phyloP scores from a whole-genome alignment of 2,113 vertebrate species.

The Forbesichthys papilliferus region DNA sequence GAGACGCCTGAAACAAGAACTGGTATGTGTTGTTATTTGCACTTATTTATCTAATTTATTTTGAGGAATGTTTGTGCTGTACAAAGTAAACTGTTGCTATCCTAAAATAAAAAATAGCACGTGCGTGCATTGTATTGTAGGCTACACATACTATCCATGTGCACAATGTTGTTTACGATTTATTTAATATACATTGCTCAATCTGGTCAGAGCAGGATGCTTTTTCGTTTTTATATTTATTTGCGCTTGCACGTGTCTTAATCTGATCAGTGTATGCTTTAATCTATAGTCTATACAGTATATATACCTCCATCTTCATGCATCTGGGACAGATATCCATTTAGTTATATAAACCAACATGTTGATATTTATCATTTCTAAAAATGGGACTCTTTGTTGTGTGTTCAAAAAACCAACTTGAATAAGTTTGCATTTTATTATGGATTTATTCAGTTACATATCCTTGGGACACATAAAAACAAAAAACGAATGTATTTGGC shows the following conservation, averaged over 20 bases:
- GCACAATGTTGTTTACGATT: too few relatives aligned
- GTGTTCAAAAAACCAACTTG: neutral
- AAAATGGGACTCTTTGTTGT: neutral
- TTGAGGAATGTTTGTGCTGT: neutral
- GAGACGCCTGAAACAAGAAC: slow-evolving; percentile 75
- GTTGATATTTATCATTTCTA: slow-evolving; percentile 12
- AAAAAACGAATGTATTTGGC: slow-evolving; percentile 47
- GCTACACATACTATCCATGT: too few relatives aligned
- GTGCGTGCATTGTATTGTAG: too few relatives aligned
- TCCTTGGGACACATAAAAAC: too few relatives aligned
- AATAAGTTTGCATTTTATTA: slow-evolving; percentile 13
- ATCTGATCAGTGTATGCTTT: slow-evolving; percentile 42
- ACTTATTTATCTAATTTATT: slow-evolving; percentile 1
- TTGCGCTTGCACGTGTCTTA: slow-evolving; percentile 1
- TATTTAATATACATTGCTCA: too few relatives aligned
- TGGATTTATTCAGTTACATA: neutral
- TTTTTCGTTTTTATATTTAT: too few relatives aligned
- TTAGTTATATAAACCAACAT: slow-evolving; percentile 45
- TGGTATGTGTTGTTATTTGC: slow-evolving; percentile 65
- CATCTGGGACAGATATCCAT: slow-evolving; percentile 68
- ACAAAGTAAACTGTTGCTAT: neutral
- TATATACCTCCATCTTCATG: slow-evolving; percentile 19
- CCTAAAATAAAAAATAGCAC: too few relatives aligned
- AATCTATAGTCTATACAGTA: slow-evolving; percentile 20
- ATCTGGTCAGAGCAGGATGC: too few relatives aligned